These are phyloP conservation scores for Ptychadena robeensis DNA, from an alignment of 2,797 vertebrate species.

Conservation along the genomic window DNA sequence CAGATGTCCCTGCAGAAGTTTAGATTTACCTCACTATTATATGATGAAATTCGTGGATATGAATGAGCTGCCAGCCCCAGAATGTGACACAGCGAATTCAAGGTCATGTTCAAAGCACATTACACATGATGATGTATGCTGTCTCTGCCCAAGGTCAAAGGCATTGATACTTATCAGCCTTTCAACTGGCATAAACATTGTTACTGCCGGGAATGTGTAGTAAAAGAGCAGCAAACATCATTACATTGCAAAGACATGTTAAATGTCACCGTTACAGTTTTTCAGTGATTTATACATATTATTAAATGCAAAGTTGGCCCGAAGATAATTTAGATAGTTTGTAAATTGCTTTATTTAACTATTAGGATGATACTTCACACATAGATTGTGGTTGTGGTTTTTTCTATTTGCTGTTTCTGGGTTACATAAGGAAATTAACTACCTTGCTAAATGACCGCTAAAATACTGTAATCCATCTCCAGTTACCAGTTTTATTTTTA, in stretches of 20 bases:
- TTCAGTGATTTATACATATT: not conserved
- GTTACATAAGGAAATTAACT: too few relatives aligned
- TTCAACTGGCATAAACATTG: slow-evolving; percentile 31
- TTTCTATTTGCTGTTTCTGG: too few relatives aligned
- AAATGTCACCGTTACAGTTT: not conserved
- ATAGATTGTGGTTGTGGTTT: not conserved
- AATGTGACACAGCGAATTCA: slow-evolving; percentile 28
- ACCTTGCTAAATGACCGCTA: too few relatives aligned
- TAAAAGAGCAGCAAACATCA: not conserved
- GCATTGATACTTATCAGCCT: slow-evolving; percentile 31
- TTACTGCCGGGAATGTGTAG: not conserved
- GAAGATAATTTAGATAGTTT: too few relatives aligned
- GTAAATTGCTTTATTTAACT: not conserved
- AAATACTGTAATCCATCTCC: too few relatives aligned
- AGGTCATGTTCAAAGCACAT: slow-evolving; percentile 39
- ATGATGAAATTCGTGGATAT: slow-evolving; percentile 31
- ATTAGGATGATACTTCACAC: not conserved
- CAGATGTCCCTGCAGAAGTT: not conserved
- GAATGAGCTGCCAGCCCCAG: slow-evolving; percentile 9
- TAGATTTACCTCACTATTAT: not conserved
- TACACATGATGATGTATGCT: slow-evolving; percentile 35
- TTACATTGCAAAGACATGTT: not conserved
- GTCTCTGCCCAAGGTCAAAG: slow-evolving; percentile 41
- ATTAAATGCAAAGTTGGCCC: too few relatives aligned
- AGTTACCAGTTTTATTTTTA: too few relatives aligned